phyloP scores from a whole-genome alignment of 2,797 vertebrate species.

The Phrynocephalus vlangalii region DNA sequence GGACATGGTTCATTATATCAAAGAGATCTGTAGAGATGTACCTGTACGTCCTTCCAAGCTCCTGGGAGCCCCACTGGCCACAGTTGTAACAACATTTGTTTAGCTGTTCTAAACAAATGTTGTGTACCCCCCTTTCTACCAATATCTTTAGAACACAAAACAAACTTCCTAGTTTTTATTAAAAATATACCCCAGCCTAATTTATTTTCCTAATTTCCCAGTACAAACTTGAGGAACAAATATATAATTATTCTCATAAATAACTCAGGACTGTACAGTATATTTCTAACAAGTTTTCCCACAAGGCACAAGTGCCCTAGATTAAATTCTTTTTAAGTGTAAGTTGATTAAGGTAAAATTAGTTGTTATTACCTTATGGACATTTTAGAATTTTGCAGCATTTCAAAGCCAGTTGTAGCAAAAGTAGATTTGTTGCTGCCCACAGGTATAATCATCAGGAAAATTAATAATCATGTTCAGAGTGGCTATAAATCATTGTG shows the following conservation, averaged over 20 bases:
- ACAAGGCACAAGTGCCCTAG: slow-evolving; percentile 84
- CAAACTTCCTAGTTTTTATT: slow-evolving; percentile 69
- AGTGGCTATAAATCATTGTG: slow-evolving; percentile 94
- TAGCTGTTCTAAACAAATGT: slow-evolving; percentile 62
- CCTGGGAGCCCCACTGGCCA: not conserved
- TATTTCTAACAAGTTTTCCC: slow-evolving; percentile 85
- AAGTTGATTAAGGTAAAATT: slow-evolving; percentile 94
- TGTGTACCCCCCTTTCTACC: slow-evolving; percentile 50
- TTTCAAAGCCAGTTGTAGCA: slow-evolving; percentile 86
- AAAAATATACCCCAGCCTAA: slow-evolving; percentile 74
- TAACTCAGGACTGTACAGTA: slow-evolving; percentile 84
- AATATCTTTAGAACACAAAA: slow-evolving; percentile 61
- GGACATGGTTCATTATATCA: not conserved
- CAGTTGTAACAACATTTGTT: slow-evolving; percentile 61
- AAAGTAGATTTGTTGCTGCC: slow-evolving; percentile 86
- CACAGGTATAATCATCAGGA: slow-evolving; percentile 96
- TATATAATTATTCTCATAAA: slow-evolving; percentile 88
- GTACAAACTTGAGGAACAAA: slow-evolving; percentile 83
- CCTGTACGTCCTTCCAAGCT: not conserved
- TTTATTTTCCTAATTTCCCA: slow-evolving; percentile 80
- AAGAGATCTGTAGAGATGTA: no score
- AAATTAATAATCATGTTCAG: slow-evolving; percentile 96
- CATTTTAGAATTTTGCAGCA: slow-evolving; percentile 84
- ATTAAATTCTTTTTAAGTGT: slow-evolving; percentile 90
- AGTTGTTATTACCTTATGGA: slow-evolving; percentile 90